Evolutionary conservation across 2,888 invertebrate genomes (phyloP), one percentile per base, ranked within the genome.

Genomic region (Andrena marginata): DNA sequence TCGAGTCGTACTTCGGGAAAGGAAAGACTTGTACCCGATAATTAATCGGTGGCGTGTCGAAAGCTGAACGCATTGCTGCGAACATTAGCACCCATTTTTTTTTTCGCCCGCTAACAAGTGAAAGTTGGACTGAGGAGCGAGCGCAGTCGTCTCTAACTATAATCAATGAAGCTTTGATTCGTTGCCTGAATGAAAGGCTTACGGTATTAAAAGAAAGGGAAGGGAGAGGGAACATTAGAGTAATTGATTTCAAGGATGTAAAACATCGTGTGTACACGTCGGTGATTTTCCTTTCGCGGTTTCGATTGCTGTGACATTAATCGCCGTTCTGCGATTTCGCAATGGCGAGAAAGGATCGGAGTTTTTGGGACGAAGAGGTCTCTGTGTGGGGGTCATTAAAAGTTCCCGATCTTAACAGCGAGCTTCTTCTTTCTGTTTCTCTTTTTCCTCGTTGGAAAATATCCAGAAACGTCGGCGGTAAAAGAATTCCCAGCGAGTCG

Each of bases 271-370:
- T 26, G 10, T 4, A 16, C 35, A 33, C 10, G 6, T 2, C 64
- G 59, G 33, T 33, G 48, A 67, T 42, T 51, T 48, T 73, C 62
- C 13, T 72, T 49, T 69, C 16, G 1, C n/a, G 26, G 20, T 63
- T 69, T 76, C 10, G 51, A 71, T 80, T 62, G 48, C 68, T 70
- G 65, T 85, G 76, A 42, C 84, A 74, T 78, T 84, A 85, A 78
- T 85, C 62, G 56, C 23, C n/a, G 20, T 68, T 62, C 69, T 35
- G 6, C 5, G 42, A 69, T 86, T 78, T 78, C 60, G 48, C 49
- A 65, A 64, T 59, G 16, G 8, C 31, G 13, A 20, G 29, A 23
- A 54, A 20, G 54, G 63, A 59, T 65, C 33, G 33, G 60, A 26
- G n/a, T 42, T 65, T 51, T 6, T 16, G 20, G 26, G 54, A 75